These are phyloP conservation scores for Brenthis ino DNA, from an alignment of 2,888 invertebrate genomes.

Conservation along the genomic window DNA sequence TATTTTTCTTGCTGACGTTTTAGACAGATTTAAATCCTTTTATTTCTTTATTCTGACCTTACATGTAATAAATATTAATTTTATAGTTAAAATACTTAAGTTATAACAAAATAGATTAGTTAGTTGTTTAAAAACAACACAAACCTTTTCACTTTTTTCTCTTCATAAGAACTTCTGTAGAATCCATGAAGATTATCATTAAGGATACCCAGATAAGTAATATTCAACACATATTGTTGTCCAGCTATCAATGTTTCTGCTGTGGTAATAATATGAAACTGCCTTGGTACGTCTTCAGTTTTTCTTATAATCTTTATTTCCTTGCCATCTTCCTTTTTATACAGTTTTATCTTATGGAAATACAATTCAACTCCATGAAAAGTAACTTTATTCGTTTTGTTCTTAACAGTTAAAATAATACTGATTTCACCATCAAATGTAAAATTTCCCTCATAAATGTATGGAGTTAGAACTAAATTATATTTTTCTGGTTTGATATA, in stretches of 20 bases:
- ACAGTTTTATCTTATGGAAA: slow-evolving; percentile 82
- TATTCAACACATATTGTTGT: slow-evolving; percentile 84
- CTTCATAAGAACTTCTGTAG: slow-evolving; percentile 90
- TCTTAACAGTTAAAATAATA: slow-evolving; percentile 83
- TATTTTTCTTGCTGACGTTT: slow-evolving; percentile 8
- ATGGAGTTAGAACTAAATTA: slow-evolving; percentile 86
- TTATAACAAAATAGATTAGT: not conserved
- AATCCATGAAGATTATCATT: slow-evolving; percentile 91
- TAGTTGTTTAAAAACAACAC: not conserved
- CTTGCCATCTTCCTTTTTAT: slow-evolving; percentile 63
- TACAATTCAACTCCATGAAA: slow-evolving; percentile 88
- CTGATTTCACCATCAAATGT: slow-evolving; percentile 88
- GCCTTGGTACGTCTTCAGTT: slow-evolving; percentile 82
- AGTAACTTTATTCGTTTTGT: slow-evolving; percentile 85
- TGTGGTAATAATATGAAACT: slow-evolving; percentile 87
- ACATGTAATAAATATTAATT: not conserved
- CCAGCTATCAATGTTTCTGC: slow-evolving; percentile 81
- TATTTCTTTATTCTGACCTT: slow-evolving; percentile 4
- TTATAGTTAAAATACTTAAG: too few relatives aligned
- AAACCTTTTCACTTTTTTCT: slow-evolving; percentile 86
- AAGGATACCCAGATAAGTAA: slow-evolving; percentile 87
- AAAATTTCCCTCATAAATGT: slow-evolving; percentile 88
- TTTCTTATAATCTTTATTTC: slow-evolving; percentile 61
- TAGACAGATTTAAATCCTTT: slow-evolving; percentile 10
- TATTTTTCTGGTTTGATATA: slow-evolving; percentile 87